Evolutionary conservation across 2,797 vertebrate genomes (phyloP).

Genomic region (Aratinga solstitialis): DNA sequence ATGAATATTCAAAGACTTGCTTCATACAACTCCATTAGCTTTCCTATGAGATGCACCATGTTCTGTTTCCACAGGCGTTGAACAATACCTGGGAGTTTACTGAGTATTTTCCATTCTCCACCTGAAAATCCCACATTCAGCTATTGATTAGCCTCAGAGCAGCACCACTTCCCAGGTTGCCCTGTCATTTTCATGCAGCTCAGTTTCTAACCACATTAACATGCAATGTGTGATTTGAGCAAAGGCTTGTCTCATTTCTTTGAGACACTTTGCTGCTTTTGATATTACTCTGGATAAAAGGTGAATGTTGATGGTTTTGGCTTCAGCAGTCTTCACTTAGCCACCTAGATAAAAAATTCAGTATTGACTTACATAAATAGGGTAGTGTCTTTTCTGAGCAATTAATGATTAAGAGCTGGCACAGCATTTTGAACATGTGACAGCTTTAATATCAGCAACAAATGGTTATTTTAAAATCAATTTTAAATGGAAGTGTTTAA

Average conservation of each 20-base stretch:
- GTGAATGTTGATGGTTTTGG: neutral
- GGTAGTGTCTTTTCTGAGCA: neutral
- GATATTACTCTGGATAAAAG: neutral
- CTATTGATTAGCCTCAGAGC: rapidly evolving
- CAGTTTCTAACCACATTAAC: neutral
- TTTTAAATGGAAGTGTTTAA: neutral
- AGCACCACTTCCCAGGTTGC: neutral
- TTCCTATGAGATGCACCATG: neutral
- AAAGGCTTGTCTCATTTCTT: neutral
- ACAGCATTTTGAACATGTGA: neutral
- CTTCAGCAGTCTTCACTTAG: neutral
- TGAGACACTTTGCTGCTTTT: neutral
- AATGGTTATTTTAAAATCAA: neutral
- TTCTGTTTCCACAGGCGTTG: neutral
- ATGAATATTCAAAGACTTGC: neutral
- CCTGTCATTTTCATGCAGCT: neutral
- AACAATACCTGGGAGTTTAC: neutral
- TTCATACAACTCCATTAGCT: neutral
- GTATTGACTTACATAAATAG: neutral
- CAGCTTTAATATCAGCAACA: neutral
- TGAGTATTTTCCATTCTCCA: neutral
- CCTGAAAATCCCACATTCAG: neutral
- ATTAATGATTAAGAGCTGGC: neutral
- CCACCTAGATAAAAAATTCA: neutral
- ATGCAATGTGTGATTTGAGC: neutral